phyloP scores from a whole-genome alignment of 1,140 invertebrate species.

The Drosophila pallidifrons region DNA sequence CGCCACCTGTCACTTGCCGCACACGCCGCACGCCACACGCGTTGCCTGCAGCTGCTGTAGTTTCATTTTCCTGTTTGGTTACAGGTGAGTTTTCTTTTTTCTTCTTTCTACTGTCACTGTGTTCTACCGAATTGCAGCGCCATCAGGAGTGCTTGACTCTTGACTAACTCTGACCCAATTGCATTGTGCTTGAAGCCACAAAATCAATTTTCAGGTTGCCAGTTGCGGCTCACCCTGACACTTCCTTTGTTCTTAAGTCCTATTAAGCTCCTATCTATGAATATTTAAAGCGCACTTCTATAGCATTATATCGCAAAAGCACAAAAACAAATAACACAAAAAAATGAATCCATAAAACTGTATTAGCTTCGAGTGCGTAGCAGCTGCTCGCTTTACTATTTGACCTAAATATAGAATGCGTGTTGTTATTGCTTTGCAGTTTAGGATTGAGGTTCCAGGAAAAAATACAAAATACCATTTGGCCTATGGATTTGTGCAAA shows the following conservation, averaged over 20 bases:
- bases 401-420: conserved; percentile 22
- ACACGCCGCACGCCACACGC: background rate
- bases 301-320: background rate
- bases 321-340: background rate
- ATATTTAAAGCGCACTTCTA: conserved; percentile 1
- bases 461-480: background rate
- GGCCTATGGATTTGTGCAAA: background rate
- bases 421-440: conserved; percentile 1
- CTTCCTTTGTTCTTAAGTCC: background rate
- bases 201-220: conserved; percentile 27
- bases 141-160: background rate
- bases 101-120: background rate
- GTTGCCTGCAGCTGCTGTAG: background rate
- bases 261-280: background rate
- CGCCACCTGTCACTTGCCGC: background rate
- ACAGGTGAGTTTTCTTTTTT: conserved; percentile 40
- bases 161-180: conserved; percentile 39
- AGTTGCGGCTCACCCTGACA: background rate
- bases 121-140: conserved; percentile 3
- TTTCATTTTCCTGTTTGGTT: conserved; percentile 38
- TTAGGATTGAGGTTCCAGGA: background rate
- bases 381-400: conserved; percentile 8
- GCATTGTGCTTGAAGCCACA: conserved; percentile 11
- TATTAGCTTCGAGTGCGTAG: background rate
- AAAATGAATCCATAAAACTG: background rate